Percentiles rank a stretch among this genome's conserved stretches.
phyloP scores from a whole-genome alignment of 2,888 invertebrate species.

The Sthenelais limicola region DNA sequence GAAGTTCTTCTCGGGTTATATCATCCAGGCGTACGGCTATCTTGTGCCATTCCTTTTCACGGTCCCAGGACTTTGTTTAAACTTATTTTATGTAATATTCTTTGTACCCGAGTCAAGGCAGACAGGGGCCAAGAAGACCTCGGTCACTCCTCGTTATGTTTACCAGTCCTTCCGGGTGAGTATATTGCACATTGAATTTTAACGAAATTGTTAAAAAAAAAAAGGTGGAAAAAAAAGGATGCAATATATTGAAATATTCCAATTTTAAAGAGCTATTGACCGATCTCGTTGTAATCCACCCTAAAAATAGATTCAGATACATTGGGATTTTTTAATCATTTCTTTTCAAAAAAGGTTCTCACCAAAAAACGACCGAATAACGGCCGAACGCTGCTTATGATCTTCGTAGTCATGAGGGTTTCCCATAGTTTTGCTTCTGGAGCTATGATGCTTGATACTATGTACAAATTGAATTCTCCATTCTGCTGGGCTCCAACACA shows the following conservation, averaged over 20 bases:
- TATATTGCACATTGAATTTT: not conserved
- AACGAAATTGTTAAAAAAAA: not conserved
- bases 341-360: not conserved
- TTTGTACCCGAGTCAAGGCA: constrained; percentile 3
- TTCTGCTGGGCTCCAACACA: too few species aligned
- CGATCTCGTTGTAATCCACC: not conserved
- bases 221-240: not conserved
- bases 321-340: not conserved
- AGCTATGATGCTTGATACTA: too few species aligned
- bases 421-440: too few species aligned
- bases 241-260: not conserved
- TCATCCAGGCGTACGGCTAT: not conserved
- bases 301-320: not conserved
- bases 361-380: constrained; percentile 10
- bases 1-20: not conserved
- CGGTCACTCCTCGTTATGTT: not conserved
- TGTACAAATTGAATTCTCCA: too few species aligned
- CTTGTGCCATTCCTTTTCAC: not conserved
- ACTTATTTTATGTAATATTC: not conserved
- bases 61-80: not conserved
- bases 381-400: not conserved
- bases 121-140: not conserved
- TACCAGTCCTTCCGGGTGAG: constrained; percentile 10
- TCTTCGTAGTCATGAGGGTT: not conserved
- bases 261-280: not conserved